Percentiles rank a stretch among this genome's conserved stretches.
Conservation (phyloP, 2,797 vertebrate species). For the Bradypus variegatus region DNA sequence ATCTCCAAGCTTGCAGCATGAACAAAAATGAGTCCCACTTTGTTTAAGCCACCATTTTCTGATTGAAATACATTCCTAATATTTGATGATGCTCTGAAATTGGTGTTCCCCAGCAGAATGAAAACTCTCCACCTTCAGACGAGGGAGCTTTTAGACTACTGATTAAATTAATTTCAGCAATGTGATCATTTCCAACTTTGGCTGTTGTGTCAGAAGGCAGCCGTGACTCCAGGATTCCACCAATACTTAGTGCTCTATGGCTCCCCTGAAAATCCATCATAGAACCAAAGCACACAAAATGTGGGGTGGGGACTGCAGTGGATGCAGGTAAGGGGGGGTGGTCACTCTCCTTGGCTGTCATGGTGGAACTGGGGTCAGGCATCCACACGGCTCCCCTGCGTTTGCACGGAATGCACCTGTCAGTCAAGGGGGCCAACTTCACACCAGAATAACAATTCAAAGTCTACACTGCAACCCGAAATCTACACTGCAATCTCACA, state of each 20-base stretch:
- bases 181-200: not conserved
- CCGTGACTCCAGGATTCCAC: not conserved
- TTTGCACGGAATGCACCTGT: not conserved
- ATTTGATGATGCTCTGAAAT: not conserved
- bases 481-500: not conserved
- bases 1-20: not conserved
- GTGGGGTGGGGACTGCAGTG: accelerated
- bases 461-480: too few species aligned
- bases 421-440: not conserved
- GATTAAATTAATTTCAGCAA: not conserved
- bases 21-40: not conserved
- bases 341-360: accelerated
- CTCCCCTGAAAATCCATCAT: not conserved
- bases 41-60: not conserved
- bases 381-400: not conserved
- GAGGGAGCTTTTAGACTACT: not conserved
- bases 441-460: not conserved
- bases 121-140: not conserved
- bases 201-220: not conserved
- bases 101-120: not conserved
- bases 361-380: not conserved
- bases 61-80: not conserved
- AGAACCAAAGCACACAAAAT: not conserved
- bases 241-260: not conserved
- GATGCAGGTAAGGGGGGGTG: too few species aligned